Evolutionary conservation across 1,140 invertebrate species (phyloP), one percentile per base, ranked within the genome.

Genomic region (Drosophila truncata): DNA sequence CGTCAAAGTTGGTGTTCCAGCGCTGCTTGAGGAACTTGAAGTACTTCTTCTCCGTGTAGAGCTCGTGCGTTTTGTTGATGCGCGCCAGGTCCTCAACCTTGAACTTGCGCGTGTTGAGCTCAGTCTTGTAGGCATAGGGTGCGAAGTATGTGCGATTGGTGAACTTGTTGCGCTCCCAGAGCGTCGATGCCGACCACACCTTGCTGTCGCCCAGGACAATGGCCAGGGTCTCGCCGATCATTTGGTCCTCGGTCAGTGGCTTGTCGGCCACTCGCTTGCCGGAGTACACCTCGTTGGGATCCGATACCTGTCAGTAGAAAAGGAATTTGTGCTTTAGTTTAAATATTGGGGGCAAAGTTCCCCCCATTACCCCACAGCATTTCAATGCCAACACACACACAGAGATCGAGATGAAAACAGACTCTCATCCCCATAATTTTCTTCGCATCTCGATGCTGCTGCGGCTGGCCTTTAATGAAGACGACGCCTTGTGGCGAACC

Each of bases 141-240:
- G 98, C 98, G 93, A 99, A 99, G 64, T 96, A 95, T 35, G 98
- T 97, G 82, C 97, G 93, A 92, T 98, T 98, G 1, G 97, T 96
- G 92, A 99, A 99, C 93, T 99, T 99, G 91, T 99, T 98, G 46
- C 97, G 94, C 90, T 99, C 98, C 97, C 98, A 99, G 91, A 96
- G 99, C 18, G 96, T 97, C 29, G 98, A 98, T 66, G 97, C 97
- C 9, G 97, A 97, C 95, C 97, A 97, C 73, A 99, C 97, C 93
- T 96, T 97, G 46, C 96, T 96, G 93, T 99, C 97, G 23, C 97
- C 98, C 82, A 99, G 95, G 0, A 99, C 95, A 50, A 98, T 94
- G 18, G 98, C 96, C 18, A 99, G 91, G 1, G 98, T 98, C 93
- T 99, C 98, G 1, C 97, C 97, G 75, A 98, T 97, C 95, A 99